Conservation (phyloP, 2,888 invertebrate genomes). For the Philereme vetulata region DNA sequence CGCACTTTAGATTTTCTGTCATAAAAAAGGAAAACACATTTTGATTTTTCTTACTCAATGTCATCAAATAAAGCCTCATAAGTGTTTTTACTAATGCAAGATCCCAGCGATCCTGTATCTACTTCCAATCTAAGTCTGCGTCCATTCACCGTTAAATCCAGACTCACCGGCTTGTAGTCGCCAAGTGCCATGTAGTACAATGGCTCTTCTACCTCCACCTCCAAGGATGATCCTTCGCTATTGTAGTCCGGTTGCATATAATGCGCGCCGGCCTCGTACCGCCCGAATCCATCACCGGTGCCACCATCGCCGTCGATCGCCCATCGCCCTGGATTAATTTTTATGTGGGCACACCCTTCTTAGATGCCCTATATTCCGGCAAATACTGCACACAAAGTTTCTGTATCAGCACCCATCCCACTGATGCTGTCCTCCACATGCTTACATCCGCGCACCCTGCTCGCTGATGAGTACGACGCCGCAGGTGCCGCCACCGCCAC, state of each 20-base stretch:
- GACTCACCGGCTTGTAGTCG: constrained; percentile 11
- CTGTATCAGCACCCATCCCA: too few relatives aligned
- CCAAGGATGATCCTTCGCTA: neutral
- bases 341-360: constrained; percentile 6
- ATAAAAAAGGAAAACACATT: too few relatives aligned
- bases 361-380: constrained; percentile 9
- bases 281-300: neutral
- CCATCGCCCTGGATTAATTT: neutral
- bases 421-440: too few relatives aligned
- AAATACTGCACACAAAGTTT: too few relatives aligned
- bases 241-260: neutral
- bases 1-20: too few relatives aligned
- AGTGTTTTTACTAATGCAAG: constrained; percentile 35
- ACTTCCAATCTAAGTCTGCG: constrained; percentile 35
- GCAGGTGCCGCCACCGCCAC: too few relatives aligned
- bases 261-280: neutral
- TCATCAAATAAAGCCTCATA: constrained; percentile 16
- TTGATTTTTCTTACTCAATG: constrained; percentile 13
- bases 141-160: constrained; percentile 14
- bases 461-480: too few relatives aligned
- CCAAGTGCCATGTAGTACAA: constrained; percentile 6
- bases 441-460: too few relatives aligned
- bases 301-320: neutral
- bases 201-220: constrained; percentile 1
- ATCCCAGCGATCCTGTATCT: constrained; percentile 38